Base-by-base conservation (phyloP, 2,888 invertebrate species). In the Argyra leucocephala region DNA sequence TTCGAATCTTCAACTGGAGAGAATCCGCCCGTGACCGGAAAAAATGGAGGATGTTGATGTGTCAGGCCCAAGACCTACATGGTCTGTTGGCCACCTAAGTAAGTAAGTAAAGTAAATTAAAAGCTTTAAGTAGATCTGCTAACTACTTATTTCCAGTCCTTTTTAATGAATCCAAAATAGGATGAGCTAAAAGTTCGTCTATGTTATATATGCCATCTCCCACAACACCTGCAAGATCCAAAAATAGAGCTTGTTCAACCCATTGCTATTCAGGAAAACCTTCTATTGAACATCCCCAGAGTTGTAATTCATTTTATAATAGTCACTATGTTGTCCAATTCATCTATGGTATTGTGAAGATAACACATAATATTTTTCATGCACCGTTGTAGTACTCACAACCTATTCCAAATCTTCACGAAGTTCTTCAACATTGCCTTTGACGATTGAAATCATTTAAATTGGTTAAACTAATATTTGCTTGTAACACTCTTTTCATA, bases 131-230 rank as follows among this genome's bases (percentile, higher is more conserved):
- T 24, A 97, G 82, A 68, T 94, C 91, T 10, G 90, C 83, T 0
- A 93, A 84, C 98, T 98, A 99, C 62, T 88, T 86, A 72, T 93
- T 91, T 1, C 86, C 81, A 0, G 94, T 92, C 23, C 85, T 85
- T 69, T 89, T 87, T 61, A 99, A 81, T 0, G 92, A 87, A 70
- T 93, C 88, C 71, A 99, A 80, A 66, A 99, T 90, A 0, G 96
- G 94, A 82, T 99, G 98, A 0, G 96, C 96, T 62, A 98, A 81
- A 79, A 99, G 82, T 79, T 99, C 99, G 0, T 96, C 98, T 71
- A 99, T 87, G 78, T 99, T 99, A 78, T 97, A 99, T 22, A 99
- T 93, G 23, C 91, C 92, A 73, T 95, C 92, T 1, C 96, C 98
- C 1, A 98, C 82, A 24, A 99, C 84, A 0, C 96, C 98, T 1